These are phyloP conservation scores for Sibirionetta formosa DNA, from an alignment of 2,797 vertebrate species.

Conservation along the genomic window DNA sequence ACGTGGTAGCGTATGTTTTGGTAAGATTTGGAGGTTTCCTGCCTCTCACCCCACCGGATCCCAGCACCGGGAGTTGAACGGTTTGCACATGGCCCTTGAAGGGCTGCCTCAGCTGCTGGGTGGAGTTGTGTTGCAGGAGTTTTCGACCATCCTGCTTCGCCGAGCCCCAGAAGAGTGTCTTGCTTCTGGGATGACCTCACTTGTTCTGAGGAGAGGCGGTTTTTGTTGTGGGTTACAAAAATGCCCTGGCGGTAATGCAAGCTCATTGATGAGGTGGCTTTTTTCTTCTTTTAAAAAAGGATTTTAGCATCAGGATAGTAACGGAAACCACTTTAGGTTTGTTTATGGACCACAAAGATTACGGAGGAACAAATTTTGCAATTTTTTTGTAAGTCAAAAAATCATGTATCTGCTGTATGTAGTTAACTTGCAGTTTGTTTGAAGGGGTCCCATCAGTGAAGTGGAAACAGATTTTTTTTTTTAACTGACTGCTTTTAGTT, in stretches of 20 bases:
- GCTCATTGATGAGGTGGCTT: conserved; percentile 18
- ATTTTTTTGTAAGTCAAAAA: conserved; percentile 71
- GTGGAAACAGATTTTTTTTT: conserved; percentile 71
- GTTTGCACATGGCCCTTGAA: conserved; percentile 36
- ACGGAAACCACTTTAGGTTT: conserved; percentile 75
- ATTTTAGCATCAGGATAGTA: conserved; percentile 73
- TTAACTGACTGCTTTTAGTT: conserved; percentile 81
- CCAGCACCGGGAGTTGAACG: neutral
- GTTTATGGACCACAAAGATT: conserved; percentile 76
- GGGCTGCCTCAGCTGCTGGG: neutral
- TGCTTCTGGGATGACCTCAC: neutral
- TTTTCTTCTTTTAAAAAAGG: conserved; percentile 51
- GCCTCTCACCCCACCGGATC: neutral
- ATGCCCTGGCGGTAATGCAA: neutral
- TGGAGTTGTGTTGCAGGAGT: neutral
- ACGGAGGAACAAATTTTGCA: conserved; percentile 76
- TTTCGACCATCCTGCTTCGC: neutral
- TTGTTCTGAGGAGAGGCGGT: neutral
- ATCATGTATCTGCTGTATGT: conserved; percentile 78
- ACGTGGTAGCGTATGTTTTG: conserved; percentile 59
- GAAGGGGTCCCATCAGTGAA: conserved; percentile 77
- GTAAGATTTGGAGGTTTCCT: conserved; percentile 33
- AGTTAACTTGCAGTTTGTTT: conserved; percentile 73
- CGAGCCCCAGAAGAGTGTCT: neutral
- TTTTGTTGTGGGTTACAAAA: neutral